Evolutionary conservation across 2,113 vertebrate species (phyloP), one percentile per base, ranked within the genome.

Genomic region (Clarias gariepinus): DNA sequence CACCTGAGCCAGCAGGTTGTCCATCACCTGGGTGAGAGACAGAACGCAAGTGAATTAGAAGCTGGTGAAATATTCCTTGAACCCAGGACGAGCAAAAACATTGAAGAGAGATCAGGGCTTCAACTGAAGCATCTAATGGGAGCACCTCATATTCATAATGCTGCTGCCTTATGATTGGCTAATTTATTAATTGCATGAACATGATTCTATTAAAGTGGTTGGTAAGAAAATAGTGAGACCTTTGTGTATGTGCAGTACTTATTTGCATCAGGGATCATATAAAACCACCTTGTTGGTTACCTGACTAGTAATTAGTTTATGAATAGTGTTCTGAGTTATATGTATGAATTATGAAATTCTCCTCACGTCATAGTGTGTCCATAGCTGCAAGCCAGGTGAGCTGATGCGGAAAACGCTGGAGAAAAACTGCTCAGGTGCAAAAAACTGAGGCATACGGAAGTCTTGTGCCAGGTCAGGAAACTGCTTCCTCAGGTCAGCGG

Each of bases 291-390:
- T 1, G 64, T 41, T 77, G 21, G 41, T 25, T 52, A 76, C 5
- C 28, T 0, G 30, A 78, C 25, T 18, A 79, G 28, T 23, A 4
- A 60, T 33, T 33, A 11, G 4, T 58, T 80, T 10, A 58, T 23
- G 12, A 82, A 33, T 3, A 80, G 3, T 4, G 4, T 73, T 23
- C 0, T 68, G 23, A 30, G 28, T 12, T 21, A 30, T 8, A 4
- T 53, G n/a, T 23, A 66, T 47, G 18, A 61, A 2, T 58, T 33
- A 57, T 7, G 8, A 55, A 68, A 81, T 36, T 87, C 18, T 83
- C 89, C 96, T 92, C 95, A 99, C 98, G 91, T 99, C 98, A 79
- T 99, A 99, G 89, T 99, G 98, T 0, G 98, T 99, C 98, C 98
- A 99, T 53, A 99, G 92, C 92, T 99, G 98, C 78, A 99, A 93